Evolutionary conservation across 1,140 invertebrate genomes (phyloP), one percentile per base, ranked within the genome.

Genomic region (Maniola jurtina): DNA sequence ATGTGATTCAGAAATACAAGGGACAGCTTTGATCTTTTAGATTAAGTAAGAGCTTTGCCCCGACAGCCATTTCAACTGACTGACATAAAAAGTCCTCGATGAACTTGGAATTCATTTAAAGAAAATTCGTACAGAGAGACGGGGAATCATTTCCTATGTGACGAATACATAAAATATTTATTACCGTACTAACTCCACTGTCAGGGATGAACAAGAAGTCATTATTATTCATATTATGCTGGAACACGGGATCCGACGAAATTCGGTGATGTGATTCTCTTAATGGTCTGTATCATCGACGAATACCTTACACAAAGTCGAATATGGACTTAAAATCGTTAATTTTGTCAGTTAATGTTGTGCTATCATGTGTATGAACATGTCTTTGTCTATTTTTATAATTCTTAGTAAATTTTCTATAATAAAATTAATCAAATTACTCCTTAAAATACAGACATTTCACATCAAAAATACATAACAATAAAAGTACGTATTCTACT

Each of bases 1-100:
- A 72, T 66, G 65, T 75, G 63, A 71, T 73, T 79, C 64, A 72
- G 71, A 61, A 63, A 74, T 65, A 74, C 55, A 72, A 74, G 70
- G 65, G 61, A 59, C 59, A 47, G 65, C 33, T 36, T 50, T 67
- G 40, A 48, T 61, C 59, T 67, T 67, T 61, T 52, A 67, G 6
- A 57, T 66, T 56, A 61, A 55, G 1, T 61, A 50, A 50, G 15
- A 50, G 48, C 48, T 50, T 50, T 50, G 16, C 9, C 16, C 5
- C 48, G 16, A 11, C 48, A 50, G 48, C 48, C 48, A 50, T 16
- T 50, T 50, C 15, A 8, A 50, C 7, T 50, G 48, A 15, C 16
- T n/a, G 15, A 50, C 15, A 15, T 50, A 50, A 50, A 47, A 50
- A 50, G 16, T 50, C 15, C 48, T 5, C 48, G 48, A 50, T 5